Evolutionary conservation across 2,888 invertebrate species (phyloP).

Genomic region (Sminthurinus aureus): DNA sequence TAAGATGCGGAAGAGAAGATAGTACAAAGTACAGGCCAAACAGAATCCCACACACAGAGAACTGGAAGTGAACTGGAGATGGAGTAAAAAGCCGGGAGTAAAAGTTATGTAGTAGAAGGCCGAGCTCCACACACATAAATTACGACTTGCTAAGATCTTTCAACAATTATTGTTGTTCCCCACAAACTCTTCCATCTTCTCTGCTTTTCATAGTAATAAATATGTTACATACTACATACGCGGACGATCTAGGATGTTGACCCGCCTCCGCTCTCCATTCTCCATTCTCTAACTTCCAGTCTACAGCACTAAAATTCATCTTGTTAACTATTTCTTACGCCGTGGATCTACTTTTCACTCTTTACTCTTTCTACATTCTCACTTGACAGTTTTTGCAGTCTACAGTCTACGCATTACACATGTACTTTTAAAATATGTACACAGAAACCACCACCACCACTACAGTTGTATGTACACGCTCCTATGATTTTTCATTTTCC

Average conservation of each 20-base stretch:
- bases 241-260: not conserved
- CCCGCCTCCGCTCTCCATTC: not conserved
- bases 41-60: not conserved
- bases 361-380: not conserved
- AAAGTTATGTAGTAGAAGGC: conserved; percentile 41
- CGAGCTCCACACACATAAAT: conserved; percentile 43
- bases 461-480: not conserved
- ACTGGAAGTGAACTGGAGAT: not conserved
- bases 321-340: too few relatives aligned
- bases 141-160: conserved; percentile 46
- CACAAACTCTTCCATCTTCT: conserved; percentile 32
- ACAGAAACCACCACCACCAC: not conserved
- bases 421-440: too few relatives aligned
- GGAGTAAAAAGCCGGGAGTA: conserved; percentile 12
- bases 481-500: not conserved
- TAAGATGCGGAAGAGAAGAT: not conserved
- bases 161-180: conserved; percentile 52
- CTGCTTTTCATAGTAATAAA: not conserved
- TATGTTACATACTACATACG: too few relatives aligned
- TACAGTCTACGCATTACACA: not conserved
- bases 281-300: not conserved
- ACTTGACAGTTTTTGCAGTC: not conserved
- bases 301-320: not conserved
- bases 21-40: not conserved
- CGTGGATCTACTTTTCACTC: not conserved